A percentile compares a stretch with the other conserved stretches of the same genome.
phyloP scores from a whole-genome alignment of 2,113 vertebrate genomes.

The Tinamus guttatus region DNA sequence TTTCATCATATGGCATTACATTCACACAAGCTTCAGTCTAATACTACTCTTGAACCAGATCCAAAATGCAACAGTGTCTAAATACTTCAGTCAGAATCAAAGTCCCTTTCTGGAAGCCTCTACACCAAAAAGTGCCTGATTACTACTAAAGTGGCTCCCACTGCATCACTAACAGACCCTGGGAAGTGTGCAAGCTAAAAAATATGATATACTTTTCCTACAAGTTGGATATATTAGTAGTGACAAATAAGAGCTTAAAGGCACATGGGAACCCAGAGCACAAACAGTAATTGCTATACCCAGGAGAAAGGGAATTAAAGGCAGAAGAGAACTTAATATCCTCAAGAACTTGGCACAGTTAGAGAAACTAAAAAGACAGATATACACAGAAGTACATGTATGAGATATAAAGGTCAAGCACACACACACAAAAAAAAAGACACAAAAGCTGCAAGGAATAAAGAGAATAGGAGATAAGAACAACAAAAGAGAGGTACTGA shows the following conservation, averaged over 20 bases:
- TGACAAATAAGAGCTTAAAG: background rate
- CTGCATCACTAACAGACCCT: background rate
- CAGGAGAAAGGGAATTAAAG: background rate
- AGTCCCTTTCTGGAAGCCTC: background rate
- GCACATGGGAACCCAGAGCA: background rate
- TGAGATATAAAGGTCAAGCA: background rate
- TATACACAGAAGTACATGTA: background rate
- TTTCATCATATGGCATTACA: background rate
- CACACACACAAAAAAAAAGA: background rate
- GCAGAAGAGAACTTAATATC: background rate
- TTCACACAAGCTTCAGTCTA: background rate
- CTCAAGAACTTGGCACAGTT: background rate
- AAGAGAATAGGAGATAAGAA: background rate
- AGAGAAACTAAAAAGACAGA: background rate
- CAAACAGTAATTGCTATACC: background rate
- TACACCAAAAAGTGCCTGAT: too few relatives aligned
- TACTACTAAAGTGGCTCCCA: background rate
- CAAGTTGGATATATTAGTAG: background rate
- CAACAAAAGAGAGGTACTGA: background rate
- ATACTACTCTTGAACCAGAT: background rate
- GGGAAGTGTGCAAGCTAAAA: background rate
- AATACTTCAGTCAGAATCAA: background rate
- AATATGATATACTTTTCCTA: background rate
- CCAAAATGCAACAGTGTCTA: background rate
- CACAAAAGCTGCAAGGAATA: constrained; percentile 18